Conservation (phyloP, 1,140 invertebrate genomes). For the Ctenoplectra terminalis region DNA sequence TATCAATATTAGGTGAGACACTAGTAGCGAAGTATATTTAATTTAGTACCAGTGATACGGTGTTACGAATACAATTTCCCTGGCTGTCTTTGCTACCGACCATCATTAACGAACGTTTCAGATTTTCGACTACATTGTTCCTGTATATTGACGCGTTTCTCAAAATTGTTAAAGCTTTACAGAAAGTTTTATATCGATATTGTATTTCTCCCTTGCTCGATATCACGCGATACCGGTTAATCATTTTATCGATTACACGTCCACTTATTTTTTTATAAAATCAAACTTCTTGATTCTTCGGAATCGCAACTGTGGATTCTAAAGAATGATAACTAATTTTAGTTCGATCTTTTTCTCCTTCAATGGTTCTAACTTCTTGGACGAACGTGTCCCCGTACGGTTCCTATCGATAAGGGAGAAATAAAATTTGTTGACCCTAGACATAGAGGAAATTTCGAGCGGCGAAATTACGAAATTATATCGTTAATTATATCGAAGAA, state of each 20-base stretch:
- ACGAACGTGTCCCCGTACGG: not conserved
- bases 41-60: slow-evolving; percentile 5
- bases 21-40: slow-evolving; percentile 13
- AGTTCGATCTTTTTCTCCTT: too few relatives aligned
- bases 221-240: not conserved
- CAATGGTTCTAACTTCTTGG: not conserved
- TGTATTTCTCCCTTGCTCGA: slow-evolving; percentile 6
- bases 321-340: too few relatives aligned
- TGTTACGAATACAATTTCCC: not conserved
- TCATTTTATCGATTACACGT: not conserved
- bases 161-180: slow-evolving; percentile 13
- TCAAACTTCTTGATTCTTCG: not conserved
- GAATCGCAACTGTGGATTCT: too few relatives aligned
- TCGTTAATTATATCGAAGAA: not conserved
- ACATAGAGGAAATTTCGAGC: not conserved
- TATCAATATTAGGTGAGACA: slow-evolving; percentile 12
- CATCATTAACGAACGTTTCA: not conserved
- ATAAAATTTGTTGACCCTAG: slow-evolving; percentile 1
- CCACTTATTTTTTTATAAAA: not conserved
- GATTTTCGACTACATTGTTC: not conserved
- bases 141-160: not conserved
- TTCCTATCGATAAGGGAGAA: not conserved
- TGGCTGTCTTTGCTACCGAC: slow-evolving; percentile 29
- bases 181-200: slow-evolving; percentile 15
- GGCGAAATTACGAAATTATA: not conserved